Percentiles rank a stretch among this genome's conserved stretches.
Evolutionary conservation across 92 coral and sea anemone genomes (phyloP).

Genomic region (Metridium senile): DNA sequence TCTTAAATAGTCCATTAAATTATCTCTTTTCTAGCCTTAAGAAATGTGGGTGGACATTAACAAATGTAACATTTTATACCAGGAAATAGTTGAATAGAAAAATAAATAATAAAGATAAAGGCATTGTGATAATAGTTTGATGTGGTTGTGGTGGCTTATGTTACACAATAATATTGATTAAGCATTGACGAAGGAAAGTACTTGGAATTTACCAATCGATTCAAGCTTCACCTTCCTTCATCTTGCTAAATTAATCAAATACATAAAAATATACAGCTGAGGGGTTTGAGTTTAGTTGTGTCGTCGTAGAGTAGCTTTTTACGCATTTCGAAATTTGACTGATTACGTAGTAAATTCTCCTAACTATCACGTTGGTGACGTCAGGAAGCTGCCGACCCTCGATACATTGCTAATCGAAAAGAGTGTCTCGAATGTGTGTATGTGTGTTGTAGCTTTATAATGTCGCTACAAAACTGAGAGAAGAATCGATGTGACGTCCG

Average conservation of each 20-base stretch:
- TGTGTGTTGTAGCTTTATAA: constrained; percentile 32
- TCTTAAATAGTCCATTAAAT: neutral
- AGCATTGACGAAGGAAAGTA: neutral
- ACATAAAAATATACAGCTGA: neutral
- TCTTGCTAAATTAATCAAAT: neutral
- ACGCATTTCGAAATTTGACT: neutral
- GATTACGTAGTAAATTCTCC: constrained; percentile 28
- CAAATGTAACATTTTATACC: neutral
- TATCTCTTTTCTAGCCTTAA: neutral
- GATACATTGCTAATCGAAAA: constrained; percentile 46
- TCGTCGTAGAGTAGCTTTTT: too few species aligned
- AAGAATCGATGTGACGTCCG: constrained; percentile 30
- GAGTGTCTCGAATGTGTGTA: constrained; percentile 40
- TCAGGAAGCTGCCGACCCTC: constrained; percentile 45
- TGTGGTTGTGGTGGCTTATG: neutral
- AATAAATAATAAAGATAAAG: constrained; percentile 14
- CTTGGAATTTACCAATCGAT: constrained; percentile 4
- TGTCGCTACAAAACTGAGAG: constrained; percentile 20
- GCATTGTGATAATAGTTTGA: neutral
- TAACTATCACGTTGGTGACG: constrained; percentile 16
- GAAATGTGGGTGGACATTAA: constrained; percentile 23
- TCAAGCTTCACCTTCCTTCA: neutral
- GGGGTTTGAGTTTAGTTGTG: too few species aligned
- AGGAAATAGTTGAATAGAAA: neutral
- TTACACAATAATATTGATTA: neutral